Evolutionary conservation across 2,797 vertebrate genomes (phyloP), one percentile per base, ranked within the genome.

Genomic region (Enteromius argenteus): DNA sequence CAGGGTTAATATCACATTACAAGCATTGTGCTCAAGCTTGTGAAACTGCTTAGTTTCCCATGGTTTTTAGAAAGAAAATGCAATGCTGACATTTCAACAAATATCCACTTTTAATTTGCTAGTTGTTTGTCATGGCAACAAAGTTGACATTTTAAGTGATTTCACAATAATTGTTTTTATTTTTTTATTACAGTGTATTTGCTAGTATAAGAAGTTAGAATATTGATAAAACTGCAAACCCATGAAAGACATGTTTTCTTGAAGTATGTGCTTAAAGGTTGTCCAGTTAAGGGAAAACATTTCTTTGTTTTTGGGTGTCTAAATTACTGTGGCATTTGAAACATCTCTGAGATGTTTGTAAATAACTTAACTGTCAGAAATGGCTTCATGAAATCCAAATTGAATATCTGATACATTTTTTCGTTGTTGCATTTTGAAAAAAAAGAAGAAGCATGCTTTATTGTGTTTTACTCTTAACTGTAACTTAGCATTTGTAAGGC

Each of bases 381-480:
- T 30, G 0, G 23, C 53, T 71, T 86, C 72, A 84, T 62, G 13
- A 3, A 62, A 62, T 62, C 23, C 60, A 30, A 30, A 62, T 30
- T 30, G 23, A 62, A 62, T 27, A 62, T 62, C 5, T 2, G 0
- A 3, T 27, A 13, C 5, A 30, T 14, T 30, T 62, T 62, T 27
- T 27, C 4, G 14, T 30, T 30, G 27, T 62, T 14, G 6, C 5
- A 7, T 32, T 27, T 62, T 14, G 3, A 23, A 4, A n/a, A 60
- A n/a, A 21, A 56, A 9, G 17, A 30, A 15, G 6, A 15, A 15
- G 5, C 23, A 14, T 60, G 5, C 14, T 64, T 32, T 62, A 30
- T 30, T 7, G 5, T 14, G 15, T 87, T 86, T 84, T 60, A 62
- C 42, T 81, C 58, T 72, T 64, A 76, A 81, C 83, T 80, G 58